Base-by-base conservation (phyloP, 2,797 vertebrate genomes). In the Brachyrhaphis roseni region DNA sequence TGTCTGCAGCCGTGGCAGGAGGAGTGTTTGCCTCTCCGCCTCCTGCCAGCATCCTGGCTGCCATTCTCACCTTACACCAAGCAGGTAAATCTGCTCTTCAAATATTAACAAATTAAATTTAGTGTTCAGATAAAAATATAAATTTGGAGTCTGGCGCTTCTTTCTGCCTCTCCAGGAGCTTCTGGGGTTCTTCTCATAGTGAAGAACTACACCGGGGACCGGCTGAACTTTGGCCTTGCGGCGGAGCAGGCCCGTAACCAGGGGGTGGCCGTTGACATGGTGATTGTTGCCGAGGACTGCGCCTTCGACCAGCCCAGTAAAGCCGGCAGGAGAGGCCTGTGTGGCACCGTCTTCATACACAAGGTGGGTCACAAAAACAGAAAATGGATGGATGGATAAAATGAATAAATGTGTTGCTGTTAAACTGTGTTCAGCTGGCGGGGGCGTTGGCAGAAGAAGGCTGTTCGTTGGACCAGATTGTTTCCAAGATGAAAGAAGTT, bases 131-230 rank as follows among this genome's bases (percentile, higher is more conserved):
- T 34, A 64, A 18, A 5, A 18, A 11, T 28, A 8, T 51, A 23
- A 3, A 8, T 13, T 15, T 15, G 23, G 5, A 10, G 45, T 31
- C 1, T 28, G 41, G n/a, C 1, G 1, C 2, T 31, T 0, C 1
- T 70, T 31, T 4, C 45, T 15, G 28, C 18, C 5, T 39, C 15
- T 51, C 0, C 83, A 95, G 94, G 94, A 53, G 96, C 96, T 78
- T 96, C 97, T 0, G 98, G 97, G 5, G 96, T 97, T 43, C 96
- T 99, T 12, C 95, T 99, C 77, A 96, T 99, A 0, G 97, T 99
- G 73, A 99, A 97, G 94, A 99, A 99, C 94, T 99, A 99, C 94
- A 99, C 98, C 0, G 98, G 98, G 1, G 98, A 99, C 80, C 96
- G 97, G 0, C 96, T 99, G 41, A 99, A 98, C 93, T 99, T 99